Evolutionary conservation across 2,797 vertebrate genomes (phyloP), one percentile per base, ranked within the genome.

Genomic region (Tapirus indicus): DNA sequence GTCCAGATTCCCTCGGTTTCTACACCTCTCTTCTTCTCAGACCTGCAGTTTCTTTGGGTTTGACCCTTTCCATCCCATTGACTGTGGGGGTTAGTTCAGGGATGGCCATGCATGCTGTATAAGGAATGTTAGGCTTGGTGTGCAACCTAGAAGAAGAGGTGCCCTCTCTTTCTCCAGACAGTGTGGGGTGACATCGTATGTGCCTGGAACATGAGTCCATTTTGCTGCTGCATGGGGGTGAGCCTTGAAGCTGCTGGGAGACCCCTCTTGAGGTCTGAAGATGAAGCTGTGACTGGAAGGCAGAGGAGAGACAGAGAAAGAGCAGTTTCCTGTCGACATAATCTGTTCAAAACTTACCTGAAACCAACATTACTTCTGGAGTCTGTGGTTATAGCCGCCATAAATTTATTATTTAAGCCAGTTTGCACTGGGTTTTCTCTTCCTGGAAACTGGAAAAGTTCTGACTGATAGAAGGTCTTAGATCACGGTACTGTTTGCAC

Each of bases 281-380:
- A 54, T 69, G 20, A 79, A 52, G 71, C 29, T 64, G 20, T 32
- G 32, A 71, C 21, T 29, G 35, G 35, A 69, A 54, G 23, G 27
- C 29, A 21, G 85, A 82, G 6, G 25, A 14, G 52, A 72, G 62
- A 60, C 13, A 44, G 32, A 13, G 7, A 77, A 29, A 62, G 16
- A 49, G 0, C 47, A 9, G 6, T 47, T 95, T 90, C 27, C 35
- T 11, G 7, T 38, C 52, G 60, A n/a, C 23, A 75, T 68, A 20
- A n/a, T 58, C 84, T 95, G 52, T 80, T 79, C 49, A 95, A 79
- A 90, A 1, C 56, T 87, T 90, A 35, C 83, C 75, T 66, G 66
- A 84, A 93, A 80, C 32, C 35, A 95, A 32, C 44, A 35, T 52
- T 74, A 32, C 20, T 92, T 87, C 29, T n/a, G 18, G 49, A 80